Evolutionary conservation across 2,113 vertebrate genomes (phyloP).

Genomic region (Drymodes brunneopygia): DNA sequence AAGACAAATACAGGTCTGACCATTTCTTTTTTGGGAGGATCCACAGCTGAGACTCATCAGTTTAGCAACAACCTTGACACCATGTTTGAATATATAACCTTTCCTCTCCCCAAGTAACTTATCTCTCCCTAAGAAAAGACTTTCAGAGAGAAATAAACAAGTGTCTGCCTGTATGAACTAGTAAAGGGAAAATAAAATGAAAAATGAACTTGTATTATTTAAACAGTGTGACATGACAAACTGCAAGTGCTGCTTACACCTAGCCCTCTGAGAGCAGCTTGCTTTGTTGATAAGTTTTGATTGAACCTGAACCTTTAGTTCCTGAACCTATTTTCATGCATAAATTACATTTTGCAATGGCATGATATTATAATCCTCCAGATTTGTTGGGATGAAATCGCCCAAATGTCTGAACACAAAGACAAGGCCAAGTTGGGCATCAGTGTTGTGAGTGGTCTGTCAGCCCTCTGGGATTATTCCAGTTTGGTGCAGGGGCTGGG

Average conservation of each 20-base stretch:
- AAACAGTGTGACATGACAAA: conserved; percentile 44
- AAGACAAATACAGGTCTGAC: neutral
- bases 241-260: neutral
- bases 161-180: conserved; percentile 5
- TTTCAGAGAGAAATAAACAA: conserved; percentile 32
- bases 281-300: conserved; percentile 2
- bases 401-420: neutral
- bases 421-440: neutral
- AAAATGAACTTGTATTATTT: conserved; percentile 25
- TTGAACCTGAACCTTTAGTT: neutral
- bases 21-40: neutral
- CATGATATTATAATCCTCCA: neutral
- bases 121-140: conserved; percentile 5
- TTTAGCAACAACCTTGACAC: conserved; percentile 16
- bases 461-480: neutral
- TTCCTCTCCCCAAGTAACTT: neutral
- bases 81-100: conserved; percentile 13
- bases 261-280: neutral
- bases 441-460: neutral
- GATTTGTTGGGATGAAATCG: neutral
- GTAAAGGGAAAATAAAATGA: conserved; percentile 37
- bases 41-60: conserved; percentile 4
- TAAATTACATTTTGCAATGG: neutral
- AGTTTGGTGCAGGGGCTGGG: neutral
- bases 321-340: neutral